Percentiles rank a stretch among this genome's conserved stretches.
Conservation (phyloP, 1,140 invertebrate species). For the Popillia japonica region DNA sequence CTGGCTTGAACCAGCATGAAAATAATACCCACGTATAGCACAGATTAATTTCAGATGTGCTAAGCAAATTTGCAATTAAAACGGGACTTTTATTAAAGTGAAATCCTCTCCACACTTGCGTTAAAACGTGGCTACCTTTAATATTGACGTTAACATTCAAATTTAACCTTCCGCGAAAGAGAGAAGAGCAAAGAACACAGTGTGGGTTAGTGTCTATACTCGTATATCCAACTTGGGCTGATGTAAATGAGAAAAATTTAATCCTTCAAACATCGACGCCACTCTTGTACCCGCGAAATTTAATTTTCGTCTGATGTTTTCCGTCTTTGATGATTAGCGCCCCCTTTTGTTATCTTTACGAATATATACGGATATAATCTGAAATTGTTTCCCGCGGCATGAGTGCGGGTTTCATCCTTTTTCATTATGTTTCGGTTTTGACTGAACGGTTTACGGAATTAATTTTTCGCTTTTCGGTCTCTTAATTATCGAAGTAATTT, state of each 20-base stretch:
- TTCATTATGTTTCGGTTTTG: background rate
- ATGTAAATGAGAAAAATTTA: conserved; percentile 3
- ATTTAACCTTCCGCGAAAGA: too few relatives aligned
- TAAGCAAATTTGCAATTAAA: too few relatives aligned
- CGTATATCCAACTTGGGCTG: background rate
- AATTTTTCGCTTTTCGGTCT: background rate
- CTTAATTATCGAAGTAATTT: too few relatives aligned
- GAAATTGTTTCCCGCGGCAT: background rate
- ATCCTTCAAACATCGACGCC: background rate
- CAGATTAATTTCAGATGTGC: too few relatives aligned
- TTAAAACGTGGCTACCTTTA: too few relatives aligned
- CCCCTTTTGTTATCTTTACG: background rate
- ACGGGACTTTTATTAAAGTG: too few relatives aligned
- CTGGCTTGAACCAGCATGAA: too few relatives aligned
- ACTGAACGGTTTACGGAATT: background rate
- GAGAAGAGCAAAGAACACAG: too few relatives aligned
- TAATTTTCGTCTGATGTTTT: background rate
- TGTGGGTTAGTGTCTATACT: too few relatives aligned
- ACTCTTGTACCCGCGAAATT: background rate
- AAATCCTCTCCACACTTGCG: too few relatives aligned
- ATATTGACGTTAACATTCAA: too few relatives aligned
- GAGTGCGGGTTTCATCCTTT: background rate
- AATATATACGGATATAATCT: background rate
- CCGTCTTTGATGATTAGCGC: background rate
- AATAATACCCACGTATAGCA: too few relatives aligned